These are phyloP conservation scores for Meloe dianella DNA, from an alignment of 2,888 invertebrate genomes.

Conservation along the genomic window DNA sequence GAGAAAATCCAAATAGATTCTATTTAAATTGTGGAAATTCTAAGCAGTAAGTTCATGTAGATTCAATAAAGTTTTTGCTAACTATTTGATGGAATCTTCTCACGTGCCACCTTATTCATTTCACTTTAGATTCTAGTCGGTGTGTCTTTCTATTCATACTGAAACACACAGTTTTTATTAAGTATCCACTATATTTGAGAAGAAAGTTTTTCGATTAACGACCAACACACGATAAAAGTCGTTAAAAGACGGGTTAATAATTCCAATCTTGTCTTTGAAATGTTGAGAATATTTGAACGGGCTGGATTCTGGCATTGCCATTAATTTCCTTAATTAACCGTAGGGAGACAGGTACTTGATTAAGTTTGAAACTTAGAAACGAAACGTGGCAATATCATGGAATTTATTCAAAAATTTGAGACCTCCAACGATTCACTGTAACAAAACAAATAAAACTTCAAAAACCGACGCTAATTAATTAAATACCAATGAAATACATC, in stretches of 20 bases:
- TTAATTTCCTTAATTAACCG: conserved; percentile 38
- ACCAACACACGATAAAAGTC: neutral
- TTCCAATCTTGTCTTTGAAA: neutral
- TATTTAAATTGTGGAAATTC: too few relatives aligned
- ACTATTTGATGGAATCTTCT: neutral
- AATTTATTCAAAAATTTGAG: neutral
- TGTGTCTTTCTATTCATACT: neutral
- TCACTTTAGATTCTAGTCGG: neutral
- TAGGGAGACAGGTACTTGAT: conserved; percentile 31
- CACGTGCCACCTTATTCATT: neutral
- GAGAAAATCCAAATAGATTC: neutral
- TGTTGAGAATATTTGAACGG: neutral
- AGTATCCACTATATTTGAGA: neutral
- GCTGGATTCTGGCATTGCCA: conserved; percentile 20
- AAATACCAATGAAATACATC: neutral
- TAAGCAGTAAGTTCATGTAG: neutral
- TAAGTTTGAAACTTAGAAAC: conserved; percentile 28
- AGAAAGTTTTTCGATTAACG: conserved; percentile 4
- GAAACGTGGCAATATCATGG: neutral
- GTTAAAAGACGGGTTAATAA: neutral
- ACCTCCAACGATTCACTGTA: neutral
- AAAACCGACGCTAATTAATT: neutral
- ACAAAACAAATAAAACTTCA: neutral
- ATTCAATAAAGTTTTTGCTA: neutral
- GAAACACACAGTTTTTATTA: neutral